Percentiles rank a stretch among this genome's conserved stretches.
These are phyloP conservation scores for Metallyticus violacea DNA, from an alignment of 2,888 invertebrate species.

Conservation along the genomic window DNA sequence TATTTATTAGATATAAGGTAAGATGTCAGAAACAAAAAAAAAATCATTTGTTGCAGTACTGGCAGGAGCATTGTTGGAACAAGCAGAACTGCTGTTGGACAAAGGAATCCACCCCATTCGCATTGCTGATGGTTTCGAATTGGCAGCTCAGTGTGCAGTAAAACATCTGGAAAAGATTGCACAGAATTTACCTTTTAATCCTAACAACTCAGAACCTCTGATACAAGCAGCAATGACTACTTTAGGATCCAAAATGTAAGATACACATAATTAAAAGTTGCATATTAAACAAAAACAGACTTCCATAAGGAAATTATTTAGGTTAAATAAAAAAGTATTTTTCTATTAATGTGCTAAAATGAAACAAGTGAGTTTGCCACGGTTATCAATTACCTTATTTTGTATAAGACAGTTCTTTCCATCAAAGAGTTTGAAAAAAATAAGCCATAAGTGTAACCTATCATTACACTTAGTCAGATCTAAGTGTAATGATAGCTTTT, in stretches of 20 bases:
- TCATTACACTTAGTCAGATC: too few species aligned
- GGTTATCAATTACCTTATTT: too few species aligned
- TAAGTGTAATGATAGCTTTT: too few species aligned
- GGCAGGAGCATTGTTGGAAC: constrained; percentile 89
- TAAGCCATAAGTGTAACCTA: too few species aligned
- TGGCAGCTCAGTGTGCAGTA: constrained; percentile 88
- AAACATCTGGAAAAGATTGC: constrained; percentile 84
- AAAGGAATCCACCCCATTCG: constrained; percentile 98
- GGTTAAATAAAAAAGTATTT: too few species aligned
- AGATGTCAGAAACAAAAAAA: too few species aligned
- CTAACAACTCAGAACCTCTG: constrained; percentile 79
- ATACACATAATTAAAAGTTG: not conserved
- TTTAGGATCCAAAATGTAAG: constrained; percentile 91
- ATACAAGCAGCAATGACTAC: constrained; percentile 97
- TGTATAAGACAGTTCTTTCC: too few species aligned
- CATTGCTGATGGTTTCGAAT: constrained; percentile 97
- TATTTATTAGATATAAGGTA: too few species aligned
- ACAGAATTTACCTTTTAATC: constrained; percentile 83
- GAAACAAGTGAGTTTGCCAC: too few species aligned
- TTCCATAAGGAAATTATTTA: too few species aligned
- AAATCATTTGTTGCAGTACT: constrained; percentile 52
- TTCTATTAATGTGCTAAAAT: too few species aligned
- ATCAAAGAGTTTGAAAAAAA: too few species aligned
- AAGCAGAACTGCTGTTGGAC: constrained; percentile 88
- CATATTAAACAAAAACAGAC: not conserved